Base-by-base conservation (phyloP, 2,797 vertebrate genomes). In the Cynodonichthys magdalenae region DNA sequence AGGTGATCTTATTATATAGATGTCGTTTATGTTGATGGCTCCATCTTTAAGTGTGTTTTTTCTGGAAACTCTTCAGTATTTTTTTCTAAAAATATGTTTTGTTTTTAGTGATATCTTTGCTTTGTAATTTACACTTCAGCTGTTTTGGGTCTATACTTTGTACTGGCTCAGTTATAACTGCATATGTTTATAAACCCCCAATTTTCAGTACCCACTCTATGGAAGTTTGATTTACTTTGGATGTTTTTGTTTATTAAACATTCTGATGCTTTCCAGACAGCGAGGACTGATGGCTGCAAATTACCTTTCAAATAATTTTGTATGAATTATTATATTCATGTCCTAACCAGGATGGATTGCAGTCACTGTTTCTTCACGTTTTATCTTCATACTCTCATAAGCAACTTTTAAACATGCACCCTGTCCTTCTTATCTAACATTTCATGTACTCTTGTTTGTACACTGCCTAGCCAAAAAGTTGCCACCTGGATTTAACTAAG, bases 1-100 rank as follows among this genome's bases (percentile, higher is more conserved):
- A 39, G 63, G 57, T 75, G 64, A 53, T 15, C 31, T 72, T 59
- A 54, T 87, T 70, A 63, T 8, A 47, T 55, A 51, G 31, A 44
- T 39, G 2, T 66, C 48, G 48, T 78, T 74, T 64, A 63, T 60
- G 19, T 20, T 73, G 61, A 81, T 47, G 49, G 53, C 24, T 19
- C 15, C 39, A 27, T 72, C 63, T 41, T 42, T 24, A 3, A 24
- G 24, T 24, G 24, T 24, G 24, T 24, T 24, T 24, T 24, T 24
- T 24, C 24, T 24, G 18, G 41, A 9, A 5, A 46, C 20, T 31
- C 2, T 31, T 54, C 15, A 51, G 1, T 56, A 14, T 29, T 54
- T 62, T 20, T n/a, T 31, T 20, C n/a, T 14, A 18, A 34, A 0
- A 52, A 28, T 20, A 6, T 51, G 48, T 55, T 20, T 3, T 29